Evolutionary conservation across 2,888 invertebrate genomes (phyloP).

Genomic region (Pterobdella sp.): DNA sequence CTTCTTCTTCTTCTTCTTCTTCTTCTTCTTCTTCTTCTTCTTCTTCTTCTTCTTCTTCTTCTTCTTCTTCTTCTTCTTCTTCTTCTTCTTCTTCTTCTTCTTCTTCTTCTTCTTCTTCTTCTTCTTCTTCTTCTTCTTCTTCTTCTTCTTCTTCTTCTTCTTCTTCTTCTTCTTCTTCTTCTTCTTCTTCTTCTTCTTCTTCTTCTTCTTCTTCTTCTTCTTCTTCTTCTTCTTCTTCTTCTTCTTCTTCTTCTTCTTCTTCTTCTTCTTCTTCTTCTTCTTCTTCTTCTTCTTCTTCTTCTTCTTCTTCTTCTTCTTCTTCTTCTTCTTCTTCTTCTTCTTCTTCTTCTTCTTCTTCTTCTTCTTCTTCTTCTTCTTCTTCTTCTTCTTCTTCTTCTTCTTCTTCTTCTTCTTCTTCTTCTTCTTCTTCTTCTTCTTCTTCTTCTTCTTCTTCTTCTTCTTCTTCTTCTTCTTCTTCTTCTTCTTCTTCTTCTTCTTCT

Average conservation of each 20-base stretch:
- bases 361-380: constrained; percentile 24
- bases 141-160: constrained; percentile 20
- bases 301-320: constrained; percentile 28
- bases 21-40: constrained; percentile 16
- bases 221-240: constrained; percentile 24
- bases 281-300: constrained; percentile 30
- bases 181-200: constrained; percentile 11
- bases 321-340: constrained; percentile 21
- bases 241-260: constrained; percentile 20
- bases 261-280: neutral
- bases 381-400: constrained; percentile 19
- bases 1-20: constrained; percentile 19
- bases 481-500: neutral
- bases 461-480: neutral
- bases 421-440: neutral
- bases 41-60: constrained; percentile 13
- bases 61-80: constrained; percentile 1
- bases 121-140: constrained; percentile 10
- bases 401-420: constrained; percentile 5
- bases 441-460: constrained; percentile 10
- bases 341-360: constrained; percentile 21
- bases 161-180: constrained; percentile 20
- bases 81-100: neutral
- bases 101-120: constrained; percentile 1
- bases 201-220: constrained; percentile 22